A percentile compares a stretch with the other conserved stretches of the same genome.
phyloP scores from a whole-genome alignment of 2,888 invertebrate genomes.

The Pegoplata infirma region DNA sequence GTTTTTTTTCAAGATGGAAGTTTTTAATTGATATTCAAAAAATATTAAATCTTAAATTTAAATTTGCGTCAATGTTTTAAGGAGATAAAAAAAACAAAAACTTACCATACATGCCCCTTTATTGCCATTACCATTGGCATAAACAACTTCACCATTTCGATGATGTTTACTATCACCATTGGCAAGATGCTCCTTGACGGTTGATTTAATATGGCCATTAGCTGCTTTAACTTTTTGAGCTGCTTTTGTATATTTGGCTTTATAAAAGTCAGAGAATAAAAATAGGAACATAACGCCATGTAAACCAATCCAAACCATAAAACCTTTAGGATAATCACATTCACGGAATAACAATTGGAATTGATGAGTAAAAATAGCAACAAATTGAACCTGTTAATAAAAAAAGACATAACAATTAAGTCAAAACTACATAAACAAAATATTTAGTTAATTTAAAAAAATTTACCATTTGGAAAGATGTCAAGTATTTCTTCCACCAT shows the following conservation, averaged over 20 bases:
- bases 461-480: constrained; percentile 94
- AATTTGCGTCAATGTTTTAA: too few species aligned
- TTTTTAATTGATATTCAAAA: too few species aligned
- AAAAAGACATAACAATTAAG: not conserved
- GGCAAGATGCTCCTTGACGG: constrained; percentile 61
- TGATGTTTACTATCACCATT: constrained; percentile 64
- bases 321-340: constrained; percentile 93
- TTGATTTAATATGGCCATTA: constrained; percentile 67
- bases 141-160: constrained; percentile 56
- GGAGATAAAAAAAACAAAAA: constrained; percentile 60
- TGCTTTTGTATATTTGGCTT: constrained; percentile 84
- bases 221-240: constrained; percentile 67
- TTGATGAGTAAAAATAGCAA: constrained; percentile 93
- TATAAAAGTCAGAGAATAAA: constrained; percentile 97
- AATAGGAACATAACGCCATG: constrained; percentile 96
- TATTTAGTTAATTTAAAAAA: not conserved
- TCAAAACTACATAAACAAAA: not conserved
- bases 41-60: too few species aligned
- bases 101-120: constrained; percentile 86
- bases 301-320: constrained; percentile 96
- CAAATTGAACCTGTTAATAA: constrained; percentile 90
- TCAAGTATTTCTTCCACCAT: constrained; percentile 99
- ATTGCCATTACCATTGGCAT: constrained; percentile 71
- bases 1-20: too few species aligned
- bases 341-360: constrained; percentile 93